These are phyloP conservation scores for Luperina nickerlii DNA, from an alignment of 2,888 invertebrate genomes.

Conservation along the genomic window DNA sequence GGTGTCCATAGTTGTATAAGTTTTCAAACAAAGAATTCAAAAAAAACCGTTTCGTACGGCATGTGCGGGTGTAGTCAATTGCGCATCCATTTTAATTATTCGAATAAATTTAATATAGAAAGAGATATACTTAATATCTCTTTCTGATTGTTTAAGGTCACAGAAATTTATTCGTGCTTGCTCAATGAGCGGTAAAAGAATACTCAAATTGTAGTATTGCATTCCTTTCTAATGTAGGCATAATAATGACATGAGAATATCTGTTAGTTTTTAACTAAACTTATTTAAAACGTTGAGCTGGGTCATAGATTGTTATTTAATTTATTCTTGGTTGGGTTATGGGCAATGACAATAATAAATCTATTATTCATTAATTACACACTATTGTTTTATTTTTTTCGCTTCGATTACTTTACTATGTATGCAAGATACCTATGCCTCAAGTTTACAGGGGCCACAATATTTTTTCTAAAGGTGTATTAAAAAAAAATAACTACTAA, in stretches of 20 bases:
- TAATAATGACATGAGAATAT: not conserved
- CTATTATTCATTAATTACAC: constrained; percentile 23
- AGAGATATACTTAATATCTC: no score
- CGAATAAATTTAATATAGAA: constrained; percentile 15
- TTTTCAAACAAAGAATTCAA: not conserved
- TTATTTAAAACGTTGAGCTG: constrained; percentile 28
- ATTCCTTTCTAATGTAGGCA: constrained; percentile 14
- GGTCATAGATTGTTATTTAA: constrained; percentile 38
- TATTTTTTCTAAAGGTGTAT: not conserved
- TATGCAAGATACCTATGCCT: not conserved
- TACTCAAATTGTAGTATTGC: constrained; percentile 29
- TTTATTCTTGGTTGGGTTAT: constrained; percentile 43
- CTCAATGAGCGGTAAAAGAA: not conserved
- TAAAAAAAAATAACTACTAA: not conserved
- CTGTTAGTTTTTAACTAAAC: constrained; percentile 9
- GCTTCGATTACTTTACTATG: not conserved
- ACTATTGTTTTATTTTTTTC: constrained; percentile 19
- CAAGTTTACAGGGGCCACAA: not conserved
- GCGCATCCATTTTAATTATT: constrained; percentile 17
- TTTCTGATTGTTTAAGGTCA: not conserved
- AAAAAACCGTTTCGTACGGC: not conserved
- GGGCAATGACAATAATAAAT: constrained; percentile 55
- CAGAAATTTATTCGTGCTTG: constrained; percentile 13
- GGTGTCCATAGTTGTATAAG: not conserved
- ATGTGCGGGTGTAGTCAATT: not conserved